Evolutionary conservation across 1,140 invertebrate species (phyloP).

Genomic region (Lethrus apterus): DNA sequence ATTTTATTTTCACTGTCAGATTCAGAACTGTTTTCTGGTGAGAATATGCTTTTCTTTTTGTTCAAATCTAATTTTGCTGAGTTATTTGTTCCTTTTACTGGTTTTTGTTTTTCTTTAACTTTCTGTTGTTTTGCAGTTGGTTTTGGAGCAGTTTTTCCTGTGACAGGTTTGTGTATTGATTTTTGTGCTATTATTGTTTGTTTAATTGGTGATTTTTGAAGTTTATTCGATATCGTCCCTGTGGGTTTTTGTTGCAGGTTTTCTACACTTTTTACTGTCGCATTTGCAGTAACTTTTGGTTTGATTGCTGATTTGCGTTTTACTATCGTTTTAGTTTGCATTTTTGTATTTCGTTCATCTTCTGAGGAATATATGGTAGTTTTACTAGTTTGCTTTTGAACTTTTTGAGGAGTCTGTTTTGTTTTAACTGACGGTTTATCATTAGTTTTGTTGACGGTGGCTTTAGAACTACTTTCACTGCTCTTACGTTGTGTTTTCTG

Average conservation of each 20-base stretch:
- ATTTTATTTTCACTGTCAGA: constrained; percentile 57
- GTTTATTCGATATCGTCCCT: no score
- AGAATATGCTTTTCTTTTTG: constrained; percentile 77
- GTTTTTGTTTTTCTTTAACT: constrained; percentile 19
- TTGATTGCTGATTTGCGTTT: constrained; percentile 42
- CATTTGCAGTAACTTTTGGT: constrained; percentile 32
- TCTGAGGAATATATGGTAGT: constrained; percentile 44
- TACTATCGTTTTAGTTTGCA: constrained; percentile 27
- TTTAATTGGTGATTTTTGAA: no score
- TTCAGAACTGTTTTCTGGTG: constrained; percentile 72
- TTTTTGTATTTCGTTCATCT: constrained; percentile 39
- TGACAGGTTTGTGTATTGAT: constrained; percentile 13
- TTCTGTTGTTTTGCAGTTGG: constrained; percentile 17
- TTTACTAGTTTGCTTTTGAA: constrained; percentile 38
- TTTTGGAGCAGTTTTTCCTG: constrained; percentile 7
- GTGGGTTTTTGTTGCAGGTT: background rate
- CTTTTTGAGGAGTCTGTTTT: constrained; percentile 40
- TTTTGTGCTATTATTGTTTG: no score
- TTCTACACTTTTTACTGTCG: constrained; percentile 25
- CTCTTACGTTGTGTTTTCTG: constrained; percentile 39
- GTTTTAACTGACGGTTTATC: constrained; percentile 21
- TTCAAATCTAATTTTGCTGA: constrained; percentile 42
- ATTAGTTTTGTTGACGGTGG: background rate
- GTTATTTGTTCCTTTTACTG: constrained; percentile 29
- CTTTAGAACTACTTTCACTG: constrained; percentile 28